phyloP scores from a whole-genome alignment of 2,888 invertebrate genomes.

The Cheilosia urbana region DNA sequence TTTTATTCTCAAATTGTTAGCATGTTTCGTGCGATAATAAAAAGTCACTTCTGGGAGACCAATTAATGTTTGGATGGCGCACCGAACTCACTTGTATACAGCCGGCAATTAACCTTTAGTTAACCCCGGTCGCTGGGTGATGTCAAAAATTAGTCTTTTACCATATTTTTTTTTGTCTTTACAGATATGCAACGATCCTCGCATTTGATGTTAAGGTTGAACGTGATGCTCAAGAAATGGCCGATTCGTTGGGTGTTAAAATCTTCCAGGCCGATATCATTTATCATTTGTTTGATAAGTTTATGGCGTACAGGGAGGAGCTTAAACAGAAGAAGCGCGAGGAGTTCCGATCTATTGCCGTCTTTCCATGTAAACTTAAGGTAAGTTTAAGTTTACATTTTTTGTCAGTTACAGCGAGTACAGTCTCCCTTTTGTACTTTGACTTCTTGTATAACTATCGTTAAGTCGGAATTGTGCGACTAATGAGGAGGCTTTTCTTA shows the following conservation, averaged over 20 bases:
- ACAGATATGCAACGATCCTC: slow-evolving; percentile 96
- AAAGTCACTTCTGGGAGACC: slow-evolving; percentile 2
- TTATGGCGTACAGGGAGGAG: slow-evolving; percentile 96
- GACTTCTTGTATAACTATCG: no score
- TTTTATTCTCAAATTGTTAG: slow-evolving; percentile 44
- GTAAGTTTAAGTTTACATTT: slow-evolving; percentile 82
- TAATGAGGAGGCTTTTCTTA: no score
- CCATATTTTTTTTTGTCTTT: slow-evolving; percentile 74
- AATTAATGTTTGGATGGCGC: slow-evolving; percentile 26
- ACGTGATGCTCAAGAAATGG: slow-evolving; percentile 98
- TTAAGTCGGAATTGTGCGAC: no score
- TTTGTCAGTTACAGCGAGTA: no score
- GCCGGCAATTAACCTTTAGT: slow-evolving; percentile 17
- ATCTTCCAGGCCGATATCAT: slow-evolving; percentile 99
- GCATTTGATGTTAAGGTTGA: slow-evolving; percentile 99
- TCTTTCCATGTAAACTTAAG: slow-evolving; percentile 98
- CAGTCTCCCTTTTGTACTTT: no score
- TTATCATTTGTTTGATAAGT: slow-evolving; percentile 99
- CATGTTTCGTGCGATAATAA: slow-evolving; percentile 19
- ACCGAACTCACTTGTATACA: neutral
- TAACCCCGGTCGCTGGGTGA: neutral
- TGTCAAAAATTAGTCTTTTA: slow-evolving; percentile 11
- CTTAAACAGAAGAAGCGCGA: slow-evolving; percentile 95
- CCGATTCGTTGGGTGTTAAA: slow-evolving; percentile 96
- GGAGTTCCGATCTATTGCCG: slow-evolving; percentile 97